Base-by-base conservation (phyloP, 2,113 vertebrate species). In the Forbesichthys papilliferus region DNA sequence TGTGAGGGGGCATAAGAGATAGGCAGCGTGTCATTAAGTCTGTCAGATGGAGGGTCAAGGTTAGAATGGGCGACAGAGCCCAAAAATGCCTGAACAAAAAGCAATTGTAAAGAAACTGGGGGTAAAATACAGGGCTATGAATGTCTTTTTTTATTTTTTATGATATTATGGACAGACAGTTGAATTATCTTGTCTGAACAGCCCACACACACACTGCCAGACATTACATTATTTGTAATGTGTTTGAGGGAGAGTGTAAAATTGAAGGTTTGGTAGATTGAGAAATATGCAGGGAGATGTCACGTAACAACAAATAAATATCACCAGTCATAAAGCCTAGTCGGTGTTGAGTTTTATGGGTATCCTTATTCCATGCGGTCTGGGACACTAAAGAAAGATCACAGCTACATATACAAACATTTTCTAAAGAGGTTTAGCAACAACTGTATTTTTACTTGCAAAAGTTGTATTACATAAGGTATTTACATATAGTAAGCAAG, bases 231-330 rank as follows among this genome's bases (percentile, higher is more conserved):
- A 33, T 34, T 11, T 18, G 34, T 18, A 48, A 27, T 46, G 51
- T 54, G 53, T 33, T 58, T 59, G n/a, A 51, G 49, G 49, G 5
- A 11, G 13, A 66, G 9, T 7, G 18, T 72, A 42, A 16, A 66
- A 63, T 67, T 74, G 18, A 66, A 55, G 66, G 20, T 57, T 69
- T 3, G 36, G 6, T 13, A 3, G 4, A 60, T 34, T 3, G 53
- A 52, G 53, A 69, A 27, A 27, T 2, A 3, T 27, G 27, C 2
- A 27, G 27, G 27, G 27, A 27, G 27, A 27, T 10, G 18, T 6
- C 20, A 58, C 4, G 67, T 58, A 64, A 65, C 68, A 81, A 27
- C 27, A 27, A 48, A 69, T 46, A 49, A 69, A 20, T 18, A 14
- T 52, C 20, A 20, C 16, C 16, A 57, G 10, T 57, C 16, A 20